Base-by-base conservation (phyloP, 2,888 invertebrate species). In the Sthenelais limicola region DNA sequence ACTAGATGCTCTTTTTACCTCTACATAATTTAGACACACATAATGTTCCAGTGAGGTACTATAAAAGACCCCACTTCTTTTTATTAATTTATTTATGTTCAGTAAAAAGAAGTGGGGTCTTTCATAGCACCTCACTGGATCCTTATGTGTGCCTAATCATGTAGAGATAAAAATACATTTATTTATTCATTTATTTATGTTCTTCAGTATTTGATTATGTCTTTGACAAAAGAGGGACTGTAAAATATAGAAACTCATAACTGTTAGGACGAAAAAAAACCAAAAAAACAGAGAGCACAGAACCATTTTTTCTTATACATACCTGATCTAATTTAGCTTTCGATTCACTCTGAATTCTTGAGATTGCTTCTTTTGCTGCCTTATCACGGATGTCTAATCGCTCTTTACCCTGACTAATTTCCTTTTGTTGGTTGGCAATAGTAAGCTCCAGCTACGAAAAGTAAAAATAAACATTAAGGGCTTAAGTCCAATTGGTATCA, bases 261-360 rank as follows among this genome's bases (percentile, higher is more conserved):
- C 12, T 43, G 47, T 43, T 15, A 15, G 18, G 18, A 43, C 12
- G 12, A n/a, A n/a, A 43, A 15, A 43, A n/a, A 15, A 43, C n/a
- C 12, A n/a, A 43, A 43, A 43, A 43, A 15, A n/a, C 47, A 43
- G 47, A 12, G 52, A 52, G 24, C 9, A n/a, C 15, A 52, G 32
- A 18, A 43, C 18, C 12, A 43, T 9, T 15, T 30, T 26, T 28
- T 26, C 7, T 7, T 18, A 48, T 4, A 52, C 71, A 66, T 51
- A 86, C 85, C 83, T 85, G 83, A 38, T 86, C 85, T 5, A 85
- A 78, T 74, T 83, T 76, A 21, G 76, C 52, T 74, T 83, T 85
- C 66, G 85, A 78, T 74, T 87, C 86, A 72, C 74, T 79, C 77
- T 86, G 85, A 66, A 86, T 75, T 12, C 82, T 79, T 15, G 79